phyloP scores from a whole-genome alignment of 2,113 vertebrate species.

The Engraulis encrasicolus region DNA sequence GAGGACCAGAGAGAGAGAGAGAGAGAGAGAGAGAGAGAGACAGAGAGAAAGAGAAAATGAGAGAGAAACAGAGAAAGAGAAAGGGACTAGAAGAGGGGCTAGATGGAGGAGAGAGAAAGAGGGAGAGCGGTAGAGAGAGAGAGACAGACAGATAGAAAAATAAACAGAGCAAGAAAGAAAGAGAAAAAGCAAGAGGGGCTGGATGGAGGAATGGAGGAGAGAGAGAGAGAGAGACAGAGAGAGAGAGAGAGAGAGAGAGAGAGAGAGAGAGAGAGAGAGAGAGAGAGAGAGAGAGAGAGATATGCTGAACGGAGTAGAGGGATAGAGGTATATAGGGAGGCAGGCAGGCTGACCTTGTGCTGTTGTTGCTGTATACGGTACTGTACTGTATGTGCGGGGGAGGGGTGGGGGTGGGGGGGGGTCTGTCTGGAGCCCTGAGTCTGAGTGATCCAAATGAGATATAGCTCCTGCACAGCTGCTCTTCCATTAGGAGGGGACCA shows the following conservation, averaged over 20 bases:
- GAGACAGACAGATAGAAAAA: slow-evolving; percentile 38
- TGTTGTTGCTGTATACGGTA: no score
- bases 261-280: no score
- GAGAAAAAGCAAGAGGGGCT: no score
- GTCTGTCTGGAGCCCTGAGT: slow-evolving; percentile 64
- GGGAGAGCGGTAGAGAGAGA: neutral
- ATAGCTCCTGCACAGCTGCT: slow-evolving; percentile 72
- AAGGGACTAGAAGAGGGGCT: no score
- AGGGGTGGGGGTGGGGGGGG: no score
- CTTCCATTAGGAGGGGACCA: slow-evolving; percentile 69
- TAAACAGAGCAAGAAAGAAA: slow-evolving; percentile 16
- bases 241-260: slow-evolving; percentile 36
- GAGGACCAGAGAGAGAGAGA: no score
- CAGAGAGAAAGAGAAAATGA: slow-evolving; percentile 28
- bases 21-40: slow-evolving; percentile 40
- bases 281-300: slow-evolving; percentile 40
- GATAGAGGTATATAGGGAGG: slow-evolving; percentile 32
- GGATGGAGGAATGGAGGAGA: no score
- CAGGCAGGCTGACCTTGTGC: slow-evolving; percentile 58
- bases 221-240: no score
- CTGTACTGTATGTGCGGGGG: no score
- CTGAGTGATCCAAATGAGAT: slow-evolving; percentile 76
- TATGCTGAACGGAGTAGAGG: no score
- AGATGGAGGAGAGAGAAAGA: slow-evolving; percentile 40
- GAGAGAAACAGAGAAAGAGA: no score